These are phyloP conservation scores for Trachops cirrhosus DNA, from an alignment of 2,797 vertebrate genomes.

Conservation along the genomic window DNA sequence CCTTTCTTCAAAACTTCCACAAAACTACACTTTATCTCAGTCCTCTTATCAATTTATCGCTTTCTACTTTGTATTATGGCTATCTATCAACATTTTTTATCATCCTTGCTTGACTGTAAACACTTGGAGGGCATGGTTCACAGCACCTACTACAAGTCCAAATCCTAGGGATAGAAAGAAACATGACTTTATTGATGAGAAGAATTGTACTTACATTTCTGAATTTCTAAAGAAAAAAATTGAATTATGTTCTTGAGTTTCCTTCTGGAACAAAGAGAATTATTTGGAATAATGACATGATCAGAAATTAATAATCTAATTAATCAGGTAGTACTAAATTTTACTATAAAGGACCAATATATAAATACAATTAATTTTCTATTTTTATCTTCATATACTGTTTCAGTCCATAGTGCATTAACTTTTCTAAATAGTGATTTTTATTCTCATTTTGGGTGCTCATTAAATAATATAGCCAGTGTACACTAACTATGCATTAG, in stretches of 20 bases:
- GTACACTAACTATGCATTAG: not conserved
- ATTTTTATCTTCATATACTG: not conserved
- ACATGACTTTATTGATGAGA: not conserved
- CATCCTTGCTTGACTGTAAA: not conserved
- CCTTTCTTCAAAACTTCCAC: not conserved
- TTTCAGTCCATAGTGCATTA: not conserved
- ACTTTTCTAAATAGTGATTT: not conserved
- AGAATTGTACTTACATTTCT: not conserved
- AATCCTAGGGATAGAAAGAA: not conserved
- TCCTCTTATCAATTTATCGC: not conserved
- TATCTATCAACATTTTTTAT: not conserved
- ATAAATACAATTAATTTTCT: constrained; percentile 2
- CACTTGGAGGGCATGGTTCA: not conserved
- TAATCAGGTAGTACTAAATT: not conserved
- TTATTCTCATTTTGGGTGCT: not conserved
- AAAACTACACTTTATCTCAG: not conserved
- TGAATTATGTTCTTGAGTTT: not conserved
- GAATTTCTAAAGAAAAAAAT: not conserved
- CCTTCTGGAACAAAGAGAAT: not conserved
- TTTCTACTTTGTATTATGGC: not conserved
- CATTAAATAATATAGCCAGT: not conserved
- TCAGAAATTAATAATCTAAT: constrained; percentile 17
- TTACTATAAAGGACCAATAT: not conserved
- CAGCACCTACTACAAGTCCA: not conserved
- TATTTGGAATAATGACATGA: not conserved